Percentiles rank a stretch among this genome's conserved stretches.
phyloP scores from a whole-genome alignment of 2,888 invertebrate species.

The Ceratothoa steindachneri region DNA sequence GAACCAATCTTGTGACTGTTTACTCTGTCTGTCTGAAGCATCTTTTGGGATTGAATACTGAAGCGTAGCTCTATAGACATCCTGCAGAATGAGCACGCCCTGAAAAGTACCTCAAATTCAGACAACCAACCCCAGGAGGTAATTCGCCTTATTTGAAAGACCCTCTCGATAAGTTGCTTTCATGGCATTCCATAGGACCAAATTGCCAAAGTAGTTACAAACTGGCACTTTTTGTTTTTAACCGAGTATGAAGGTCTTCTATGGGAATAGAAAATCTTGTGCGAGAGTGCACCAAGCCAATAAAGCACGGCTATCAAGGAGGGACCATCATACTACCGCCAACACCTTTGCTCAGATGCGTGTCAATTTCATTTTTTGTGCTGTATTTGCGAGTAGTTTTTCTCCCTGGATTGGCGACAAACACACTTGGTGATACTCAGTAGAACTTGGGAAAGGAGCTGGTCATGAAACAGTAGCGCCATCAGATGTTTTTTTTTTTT shows the following conservation, averaged over 20 bases:
- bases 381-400: too few species aligned
- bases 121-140: background rate
- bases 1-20: slow-evolving; percentile 53
- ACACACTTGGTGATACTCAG: too few species aligned
- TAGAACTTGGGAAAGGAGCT: background rate
- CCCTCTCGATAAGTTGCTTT: background rate
- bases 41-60: slow-evolving; percentile 72
- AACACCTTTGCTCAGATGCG: background rate
- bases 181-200: background rate
- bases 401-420: background rate
- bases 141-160: slow-evolving; percentile 4
- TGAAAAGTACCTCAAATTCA: slow-evolving; percentile 55
- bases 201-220: too few species aligned
- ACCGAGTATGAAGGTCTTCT: too few species aligned
- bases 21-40: slow-evolving; percentile 43
- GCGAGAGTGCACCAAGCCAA: background rate
- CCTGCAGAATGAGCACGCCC: slow-evolving; percentile 69
- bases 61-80: slow-evolving; percentile 67
- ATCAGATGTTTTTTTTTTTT: background rate
- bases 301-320: background rate
- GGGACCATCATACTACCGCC: background rate
- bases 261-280: too few species aligned
- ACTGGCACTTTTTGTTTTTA: too few species aligned
- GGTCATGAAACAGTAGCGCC: background rate
- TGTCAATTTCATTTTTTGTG: background rate